A percentile compares a stretch with the other conserved stretches of the same genome.
These are phyloP conservation scores for Fundulus diaphanus DNA, from an alignment of 2,797 vertebrate species.

Conservation along the genomic window DNA sequence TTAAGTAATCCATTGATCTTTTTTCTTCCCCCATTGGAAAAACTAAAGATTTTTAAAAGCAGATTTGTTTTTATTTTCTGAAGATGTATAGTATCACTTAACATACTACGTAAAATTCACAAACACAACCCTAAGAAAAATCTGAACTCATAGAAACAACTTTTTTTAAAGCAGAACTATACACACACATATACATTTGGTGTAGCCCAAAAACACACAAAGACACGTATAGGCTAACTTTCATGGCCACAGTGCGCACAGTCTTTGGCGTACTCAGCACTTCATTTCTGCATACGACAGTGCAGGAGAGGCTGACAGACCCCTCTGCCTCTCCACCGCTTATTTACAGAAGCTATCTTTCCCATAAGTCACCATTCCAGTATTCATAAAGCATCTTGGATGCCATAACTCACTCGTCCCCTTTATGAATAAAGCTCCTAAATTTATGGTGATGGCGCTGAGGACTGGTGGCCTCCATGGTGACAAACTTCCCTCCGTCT, in stretches of 20 bases:
- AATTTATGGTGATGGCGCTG: slow-evolving; percentile 97
- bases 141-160: too few relatives aligned
- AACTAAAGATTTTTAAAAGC: too few relatives aligned
- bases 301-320: slow-evolving; percentile 75
- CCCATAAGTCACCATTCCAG: slow-evolving; percentile 96
- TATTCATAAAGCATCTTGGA: slow-evolving; percentile 92
- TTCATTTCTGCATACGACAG: slow-evolving; percentile 38
- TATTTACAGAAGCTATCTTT: slow-evolving; percentile 92
- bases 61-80: too few relatives aligned
- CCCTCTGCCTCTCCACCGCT: slow-evolving; percentile 70
- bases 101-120: too few relatives aligned
- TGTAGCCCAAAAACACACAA: background rate
- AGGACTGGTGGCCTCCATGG: slow-evolving; percentile 92
- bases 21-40: too few relatives aligned
- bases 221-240: background rate
- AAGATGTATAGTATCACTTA: too few relatives aligned
- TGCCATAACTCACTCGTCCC: slow-evolving; percentile 75
- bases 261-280: slow-evolving; percentile 40
- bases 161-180: too few relatives aligned
- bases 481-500: slow-evolving; percentile 93
- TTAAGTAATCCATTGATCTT: too few relatives aligned
- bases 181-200: background rate
- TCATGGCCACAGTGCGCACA: slow-evolving; percentile 1
- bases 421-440: slow-evolving; percentile 90
- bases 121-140: too few relatives aligned